Percentiles rank a stretch among this genome's conserved stretches.
Evolutionary conservation across 1,140 invertebrate species (phyloP).

Genomic region (Drosophila leontia): DNA sequence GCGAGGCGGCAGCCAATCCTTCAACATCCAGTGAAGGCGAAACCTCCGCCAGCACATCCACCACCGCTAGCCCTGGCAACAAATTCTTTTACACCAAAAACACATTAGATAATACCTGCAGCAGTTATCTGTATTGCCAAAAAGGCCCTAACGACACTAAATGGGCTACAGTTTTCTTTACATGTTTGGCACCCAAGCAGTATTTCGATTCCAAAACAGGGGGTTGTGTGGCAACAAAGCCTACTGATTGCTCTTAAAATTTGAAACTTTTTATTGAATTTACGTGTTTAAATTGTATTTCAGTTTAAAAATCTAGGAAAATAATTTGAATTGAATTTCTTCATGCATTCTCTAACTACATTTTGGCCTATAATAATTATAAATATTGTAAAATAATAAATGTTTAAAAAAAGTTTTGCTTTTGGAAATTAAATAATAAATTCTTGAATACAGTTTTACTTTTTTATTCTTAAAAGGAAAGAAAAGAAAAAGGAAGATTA

Average conservation of each 20-base stretch:
- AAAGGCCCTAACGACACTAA: neutral
- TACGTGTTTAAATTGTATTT: neutral
- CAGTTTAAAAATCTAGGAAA: no score
- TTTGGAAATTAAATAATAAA: no score
- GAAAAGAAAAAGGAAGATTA: no score
- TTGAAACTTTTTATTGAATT: neutral
- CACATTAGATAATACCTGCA: constrained; percentile 2
- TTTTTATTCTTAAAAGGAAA: no score
- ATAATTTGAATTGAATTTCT: no score
- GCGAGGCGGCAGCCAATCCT: neutral
- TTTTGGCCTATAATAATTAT: no score
- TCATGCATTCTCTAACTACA: no score
- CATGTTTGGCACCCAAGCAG: neutral
- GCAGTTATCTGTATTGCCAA: constrained; percentile 25
- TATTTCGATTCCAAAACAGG: neutral
- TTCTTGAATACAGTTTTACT: no score
- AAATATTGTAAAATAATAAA: no score
- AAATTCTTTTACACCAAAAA: neutral
- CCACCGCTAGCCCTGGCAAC: neutral
- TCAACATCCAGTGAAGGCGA: neutral
- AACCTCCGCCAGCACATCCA: neutral
- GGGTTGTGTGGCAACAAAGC: constrained; percentile 10
- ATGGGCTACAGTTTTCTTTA: neutral
- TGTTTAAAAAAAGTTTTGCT: no score
- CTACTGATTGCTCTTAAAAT: constrained; percentile 5